Conservation (phyloP, 2,113 vertebrate genomes). For the Gambusia affinis region DNA sequence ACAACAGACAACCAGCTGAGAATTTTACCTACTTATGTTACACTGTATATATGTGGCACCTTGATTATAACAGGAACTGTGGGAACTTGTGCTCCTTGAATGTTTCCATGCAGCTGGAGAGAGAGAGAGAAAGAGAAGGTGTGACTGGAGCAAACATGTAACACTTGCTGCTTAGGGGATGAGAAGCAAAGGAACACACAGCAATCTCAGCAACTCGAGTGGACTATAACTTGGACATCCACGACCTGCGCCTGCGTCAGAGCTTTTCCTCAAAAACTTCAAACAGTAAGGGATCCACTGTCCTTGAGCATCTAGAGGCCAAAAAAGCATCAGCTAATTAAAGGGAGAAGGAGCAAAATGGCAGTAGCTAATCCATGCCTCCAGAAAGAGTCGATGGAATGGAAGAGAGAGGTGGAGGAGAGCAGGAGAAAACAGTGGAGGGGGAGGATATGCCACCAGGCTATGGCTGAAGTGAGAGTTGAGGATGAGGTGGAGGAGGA, state of each 20-base stretch:
- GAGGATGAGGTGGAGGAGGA: not conserved
- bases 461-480: not conserved
- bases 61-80: constrained; percentile 37
- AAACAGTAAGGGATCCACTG: constrained; percentile 24
- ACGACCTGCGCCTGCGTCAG: not conserved
- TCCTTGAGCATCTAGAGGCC: not conserved
- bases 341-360: constrained; percentile 26
- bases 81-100: not conserved
- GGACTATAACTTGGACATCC: not conserved
- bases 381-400: constrained; percentile 28
- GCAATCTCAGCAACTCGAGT: constrained; percentile 17
- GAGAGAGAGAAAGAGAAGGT: constrained; percentile 9
- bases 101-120: constrained; percentile 19
- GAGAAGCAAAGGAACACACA: constrained; percentile 8
- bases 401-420: constrained; percentile 27
- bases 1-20: constrained; percentile 9
- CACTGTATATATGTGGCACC: constrained; percentile 43
- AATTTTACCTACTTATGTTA: constrained; percentile 48
- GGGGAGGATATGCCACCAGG: constrained; percentile 19
- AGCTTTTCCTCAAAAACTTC: not conserved
- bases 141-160: constrained; percentile 9
- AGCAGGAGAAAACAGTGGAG: constrained; percentile 22
- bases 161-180: constrained; percentile 24
- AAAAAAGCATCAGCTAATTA: constrained; percentile 4
- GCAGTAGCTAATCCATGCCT: constrained; percentile 11